Evolutionary conservation across 2,113 vertebrate genomes (phyloP).

Genomic region (Xiphorhynchus elegans): DNA sequence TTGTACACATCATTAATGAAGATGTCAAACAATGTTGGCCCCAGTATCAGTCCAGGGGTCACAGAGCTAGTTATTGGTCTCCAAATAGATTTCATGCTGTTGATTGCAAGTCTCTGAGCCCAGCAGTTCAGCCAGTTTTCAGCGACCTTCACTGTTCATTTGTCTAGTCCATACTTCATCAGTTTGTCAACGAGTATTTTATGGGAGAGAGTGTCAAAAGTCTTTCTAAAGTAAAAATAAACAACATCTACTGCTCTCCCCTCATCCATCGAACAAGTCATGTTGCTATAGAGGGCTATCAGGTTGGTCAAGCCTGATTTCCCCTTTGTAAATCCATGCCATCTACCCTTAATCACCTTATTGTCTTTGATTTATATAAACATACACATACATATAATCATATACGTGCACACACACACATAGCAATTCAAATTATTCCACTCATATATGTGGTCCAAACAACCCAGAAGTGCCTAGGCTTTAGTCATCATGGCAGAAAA

Average conservation of each 20-base stretch:
- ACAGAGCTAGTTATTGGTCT: background rate
- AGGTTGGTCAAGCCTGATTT: background rate
- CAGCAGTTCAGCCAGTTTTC: background rate
- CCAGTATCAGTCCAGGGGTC: background rate
- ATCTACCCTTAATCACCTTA: background rate
- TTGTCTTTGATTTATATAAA: background rate
- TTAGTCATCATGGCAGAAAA: background rate
- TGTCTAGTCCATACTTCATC: background rate
- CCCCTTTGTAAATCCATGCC: background rate
- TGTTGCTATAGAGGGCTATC: background rate
- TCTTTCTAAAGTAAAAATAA: background rate
- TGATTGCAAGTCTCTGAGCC: background rate
- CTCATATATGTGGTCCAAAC: background rate
- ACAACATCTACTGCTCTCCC: background rate
- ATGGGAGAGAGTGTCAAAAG: background rate
- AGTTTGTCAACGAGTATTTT: background rate
- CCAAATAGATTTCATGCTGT: background rate
- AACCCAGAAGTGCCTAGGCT: background rate
- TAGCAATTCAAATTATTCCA: background rate
- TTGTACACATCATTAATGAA: background rate
- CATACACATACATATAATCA: rapidly evolving
- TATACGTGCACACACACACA: background rate
- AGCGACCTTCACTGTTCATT: background rate
- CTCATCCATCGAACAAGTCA: background rate
- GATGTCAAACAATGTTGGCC: background rate